Conservation (phyloP, 2,888 invertebrate species). For the Siphlonurus alternatus region DNA sequence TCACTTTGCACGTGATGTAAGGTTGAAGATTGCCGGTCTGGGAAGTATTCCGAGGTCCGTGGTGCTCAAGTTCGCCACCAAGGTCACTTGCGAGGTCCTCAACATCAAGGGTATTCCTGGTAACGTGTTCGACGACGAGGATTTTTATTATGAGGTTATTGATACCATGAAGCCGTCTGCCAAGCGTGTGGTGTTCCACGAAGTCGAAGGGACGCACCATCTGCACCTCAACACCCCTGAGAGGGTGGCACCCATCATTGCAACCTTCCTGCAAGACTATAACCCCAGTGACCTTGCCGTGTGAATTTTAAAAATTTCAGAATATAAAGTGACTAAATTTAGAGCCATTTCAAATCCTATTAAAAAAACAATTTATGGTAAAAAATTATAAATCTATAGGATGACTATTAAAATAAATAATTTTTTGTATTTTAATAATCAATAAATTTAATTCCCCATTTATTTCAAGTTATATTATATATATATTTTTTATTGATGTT, state of each 20-base stretch:
- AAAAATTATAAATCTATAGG: too few species aligned
- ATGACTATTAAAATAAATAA: too few species aligned
- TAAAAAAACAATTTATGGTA: too few species aligned
- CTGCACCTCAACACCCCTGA: slow-evolving; percentile 52
- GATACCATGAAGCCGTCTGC: slow-evolving; percentile 34
- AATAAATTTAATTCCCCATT: too few species aligned
- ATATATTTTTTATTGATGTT: too few species aligned
- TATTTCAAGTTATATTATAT: too few species aligned
- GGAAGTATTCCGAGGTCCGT: slow-evolving; percentile 28
- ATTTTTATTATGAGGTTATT: slow-evolving; percentile 29
- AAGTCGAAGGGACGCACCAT: slow-evolving; percentile 52
- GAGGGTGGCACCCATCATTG: slow-evolving; percentile 35
- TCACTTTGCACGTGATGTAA: slow-evolving; percentile 45
- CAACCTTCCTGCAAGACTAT: slow-evolving; percentile 32
- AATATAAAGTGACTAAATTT: too few species aligned
- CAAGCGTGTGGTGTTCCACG: slow-evolving; percentile 37
- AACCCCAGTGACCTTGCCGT: not conserved
- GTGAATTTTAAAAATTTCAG: too few species aligned
- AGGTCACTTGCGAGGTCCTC: slow-evolving; percentile 44
- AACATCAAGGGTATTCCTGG: slow-evolving; percentile 30
- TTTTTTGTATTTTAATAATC: too few species aligned
- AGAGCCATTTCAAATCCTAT: too few species aligned
- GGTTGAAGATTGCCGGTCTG: slow-evolving; percentile 37
- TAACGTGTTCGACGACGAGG: slow-evolving; percentile 26
- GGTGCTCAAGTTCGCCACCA: slow-evolving; percentile 34